Percentiles rank a stretch among this genome's conserved stretches.
Conservation (phyloP, 2,113 vertebrate species). For the Entomyzon cyanotis region DNA sequence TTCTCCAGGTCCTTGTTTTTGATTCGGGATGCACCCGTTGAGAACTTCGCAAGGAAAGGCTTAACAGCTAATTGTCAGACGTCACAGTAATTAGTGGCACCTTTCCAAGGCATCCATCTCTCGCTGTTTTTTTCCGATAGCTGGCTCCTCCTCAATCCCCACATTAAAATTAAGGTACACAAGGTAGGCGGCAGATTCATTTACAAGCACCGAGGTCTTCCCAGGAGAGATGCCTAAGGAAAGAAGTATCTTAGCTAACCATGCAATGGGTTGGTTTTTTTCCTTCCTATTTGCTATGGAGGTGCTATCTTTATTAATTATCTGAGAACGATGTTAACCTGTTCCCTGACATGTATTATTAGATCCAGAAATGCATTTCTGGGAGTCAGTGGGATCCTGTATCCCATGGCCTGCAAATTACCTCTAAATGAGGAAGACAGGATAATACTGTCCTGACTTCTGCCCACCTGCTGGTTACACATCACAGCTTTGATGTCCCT, state of each 20-base stretch:
- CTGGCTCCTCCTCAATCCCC: conserved; percentile 8
- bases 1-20: background rate
- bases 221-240: conserved; percentile 32
- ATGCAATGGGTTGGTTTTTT: background rate
- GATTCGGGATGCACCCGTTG: accelerated
- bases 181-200: conserved; percentile 16
- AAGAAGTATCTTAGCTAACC: background rate
- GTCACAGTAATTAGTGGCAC: conserved; percentile 47
- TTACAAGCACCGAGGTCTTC: background rate
- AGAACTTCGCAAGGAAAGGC: background rate
- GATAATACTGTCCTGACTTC: background rate
- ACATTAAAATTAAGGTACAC: conserved; percentile 27
- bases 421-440: background rate
- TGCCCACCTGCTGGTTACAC: background rate
- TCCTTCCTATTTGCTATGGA: background rate
- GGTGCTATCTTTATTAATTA: conserved; percentile 9
- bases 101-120: conserved; percentile 23
- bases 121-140: background rate
- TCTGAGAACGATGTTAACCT: background rate
- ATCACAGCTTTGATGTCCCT: background rate
- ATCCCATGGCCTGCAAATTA: accelerated
- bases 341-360: background rate
- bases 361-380: background rate
- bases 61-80: conserved; percentile 38
- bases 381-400: background rate